Conservation (phyloP, 2,888 invertebrate species). For the Drosophila buzzatii region DNA sequence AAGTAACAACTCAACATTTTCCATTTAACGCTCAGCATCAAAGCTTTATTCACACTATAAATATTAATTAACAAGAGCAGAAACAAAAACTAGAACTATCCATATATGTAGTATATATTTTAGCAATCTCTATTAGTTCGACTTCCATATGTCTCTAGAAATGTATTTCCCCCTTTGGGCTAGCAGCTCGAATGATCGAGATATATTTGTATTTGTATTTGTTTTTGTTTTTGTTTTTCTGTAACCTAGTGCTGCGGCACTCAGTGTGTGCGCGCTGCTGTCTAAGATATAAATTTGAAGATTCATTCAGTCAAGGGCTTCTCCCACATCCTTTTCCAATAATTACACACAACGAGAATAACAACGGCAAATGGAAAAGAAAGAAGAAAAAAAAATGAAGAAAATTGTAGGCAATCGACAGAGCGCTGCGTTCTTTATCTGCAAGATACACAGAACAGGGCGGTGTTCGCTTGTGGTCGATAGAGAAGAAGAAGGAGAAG, state of each 20-base stretch:
- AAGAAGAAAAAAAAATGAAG: conserved; percentile 15
- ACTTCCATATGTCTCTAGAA: conserved; percentile 1
- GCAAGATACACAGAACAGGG: conserved; percentile 64
- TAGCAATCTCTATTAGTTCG: conserved; percentile 1
- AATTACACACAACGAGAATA: conserved; percentile 54
- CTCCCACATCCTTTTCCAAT: conserved; percentile 73
- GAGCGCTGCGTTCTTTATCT: conserved; percentile 65
- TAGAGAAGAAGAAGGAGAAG: background rate
- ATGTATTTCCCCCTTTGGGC: background rate
- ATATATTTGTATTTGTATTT: conserved; percentile 2
- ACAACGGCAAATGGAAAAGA: conserved; percentile 39
- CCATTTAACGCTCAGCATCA: too few relatives aligned
- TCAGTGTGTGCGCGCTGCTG: conserved; percentile 13
- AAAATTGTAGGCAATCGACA: conserved; percentile 66
- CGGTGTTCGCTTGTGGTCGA: conserved; percentile 68
- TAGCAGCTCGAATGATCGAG: conserved; percentile 8
- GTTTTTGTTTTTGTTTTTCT: background rate
- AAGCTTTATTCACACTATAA: background rate
- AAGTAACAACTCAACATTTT: background rate
- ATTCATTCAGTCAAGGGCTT: conserved; percentile 76
- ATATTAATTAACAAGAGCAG: background rate
- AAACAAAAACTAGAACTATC: too few relatives aligned
- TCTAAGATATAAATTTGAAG: conserved; percentile 36
- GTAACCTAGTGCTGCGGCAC: conserved; percentile 13
- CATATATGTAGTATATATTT: background rate